Conservation (phyloP, 2,113 vertebrate genomes). For the Herpetotheres cachinnans region DNA sequence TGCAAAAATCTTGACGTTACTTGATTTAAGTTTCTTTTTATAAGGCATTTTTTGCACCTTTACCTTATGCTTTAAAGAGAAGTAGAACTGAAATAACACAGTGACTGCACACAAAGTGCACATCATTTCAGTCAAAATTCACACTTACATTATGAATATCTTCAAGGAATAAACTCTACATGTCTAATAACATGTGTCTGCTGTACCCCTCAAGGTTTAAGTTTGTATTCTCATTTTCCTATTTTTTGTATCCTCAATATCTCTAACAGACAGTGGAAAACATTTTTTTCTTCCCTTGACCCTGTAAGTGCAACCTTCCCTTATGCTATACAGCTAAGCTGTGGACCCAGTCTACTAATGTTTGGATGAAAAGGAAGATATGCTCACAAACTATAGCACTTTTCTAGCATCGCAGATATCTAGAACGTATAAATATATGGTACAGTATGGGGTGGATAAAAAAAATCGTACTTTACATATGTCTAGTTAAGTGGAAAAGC, state of each 20-base stretch:
- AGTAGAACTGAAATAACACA: not conserved
- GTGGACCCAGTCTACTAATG: accelerated
- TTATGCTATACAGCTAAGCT: not conserved
- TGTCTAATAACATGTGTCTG: not conserved
- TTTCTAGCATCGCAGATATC: not conserved
- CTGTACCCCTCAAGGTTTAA: not conserved
- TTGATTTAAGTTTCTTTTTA: not conserved
- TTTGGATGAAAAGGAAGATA: not conserved
- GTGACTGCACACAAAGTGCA: not conserved
- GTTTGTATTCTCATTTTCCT: not conserved
- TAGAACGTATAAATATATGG: not conserved
- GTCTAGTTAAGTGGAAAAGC: not conserved
- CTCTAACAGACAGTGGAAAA: not conserved
- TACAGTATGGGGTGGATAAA: not conserved
- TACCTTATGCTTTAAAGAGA: not conserved
- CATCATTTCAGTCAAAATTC: not conserved
- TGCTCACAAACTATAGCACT: not conserved
- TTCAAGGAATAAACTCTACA: not conserved
- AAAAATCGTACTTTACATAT: not conserved
- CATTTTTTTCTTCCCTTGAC: not conserved
- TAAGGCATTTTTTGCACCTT: not conserved
- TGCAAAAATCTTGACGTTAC: not conserved
- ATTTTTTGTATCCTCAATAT: not conserved
- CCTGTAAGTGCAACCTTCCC: not conserved
- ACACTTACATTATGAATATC: not conserved